A percentile compares a stretch with the other conserved stretches of the same genome.
Evolutionary conservation across 2,113 vertebrate genomes (phyloP).

Genomic region (Pygathrix nemaeus): DNA sequence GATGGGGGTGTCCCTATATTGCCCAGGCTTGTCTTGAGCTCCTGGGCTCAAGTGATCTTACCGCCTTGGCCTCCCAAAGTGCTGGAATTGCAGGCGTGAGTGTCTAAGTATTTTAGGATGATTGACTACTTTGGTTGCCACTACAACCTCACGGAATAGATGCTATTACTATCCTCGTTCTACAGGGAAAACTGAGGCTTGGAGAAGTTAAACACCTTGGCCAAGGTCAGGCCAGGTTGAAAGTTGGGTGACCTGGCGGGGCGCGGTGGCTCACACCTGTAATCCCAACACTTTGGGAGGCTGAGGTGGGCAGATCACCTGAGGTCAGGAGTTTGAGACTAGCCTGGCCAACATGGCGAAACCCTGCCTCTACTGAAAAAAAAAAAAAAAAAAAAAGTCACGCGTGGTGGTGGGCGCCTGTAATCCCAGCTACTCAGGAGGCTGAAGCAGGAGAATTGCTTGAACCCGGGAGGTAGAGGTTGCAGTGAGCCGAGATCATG

Average conservation of each 20-base stretch:
- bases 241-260: not conserved
- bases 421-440: too few species aligned
- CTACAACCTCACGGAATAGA: not conserved
- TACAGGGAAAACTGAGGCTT: not conserved
- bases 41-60: not conserved
- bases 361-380: too few species aligned
- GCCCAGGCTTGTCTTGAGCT: not conserved
- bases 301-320: too few species aligned
- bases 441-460: too few species aligned
- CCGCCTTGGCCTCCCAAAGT: not conserved
- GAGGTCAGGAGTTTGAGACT: too few species aligned
- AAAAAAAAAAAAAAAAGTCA: too few species aligned
- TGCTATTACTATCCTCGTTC: not conserved
- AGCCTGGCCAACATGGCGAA: too few species aligned
- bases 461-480: too few species aligned
- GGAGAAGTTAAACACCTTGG: not conserved
- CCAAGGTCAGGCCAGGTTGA: not conserved
- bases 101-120: accelerated
- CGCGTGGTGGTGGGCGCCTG: accelerated
- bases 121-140: not conserved
- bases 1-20: not conserved
- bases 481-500: too few species aligned
- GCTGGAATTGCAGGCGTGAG: not conserved
- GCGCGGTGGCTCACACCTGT: too few species aligned
- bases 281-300: too few species aligned